Evolutionary conservation across 2,888 invertebrate genomes (phyloP), one percentile per base, ranked within the genome.

Genomic region (Ceraclea dissimilis): DNA sequence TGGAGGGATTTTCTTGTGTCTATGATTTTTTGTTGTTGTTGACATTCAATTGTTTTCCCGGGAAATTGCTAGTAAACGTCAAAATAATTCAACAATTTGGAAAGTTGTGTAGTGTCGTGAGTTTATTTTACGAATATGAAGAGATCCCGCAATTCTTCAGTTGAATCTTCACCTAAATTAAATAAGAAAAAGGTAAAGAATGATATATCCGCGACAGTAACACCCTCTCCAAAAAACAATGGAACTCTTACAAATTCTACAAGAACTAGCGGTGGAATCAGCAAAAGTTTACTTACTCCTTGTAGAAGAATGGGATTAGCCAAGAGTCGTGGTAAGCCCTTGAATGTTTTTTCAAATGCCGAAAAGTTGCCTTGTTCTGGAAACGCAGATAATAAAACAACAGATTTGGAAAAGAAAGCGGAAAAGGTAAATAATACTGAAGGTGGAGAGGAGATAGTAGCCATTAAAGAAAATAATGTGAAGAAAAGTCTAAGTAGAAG

Each of bases 231-330:
- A 26, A 44, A n/a, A n/a, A 56, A 49, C 48, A 2, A 11, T 16
- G 49, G 26, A 6, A 26, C 26, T 26, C 26, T 10, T 10, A 34
- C 21, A 43, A 72, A 72, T 51, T 72, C 76, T 0, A 74, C 76
- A 1, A 76, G 76, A 64, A 77, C 75, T 18, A 74, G 75, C 1
- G 76, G 75, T 17, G 76, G 78, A 17, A 79, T 80, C 19, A 79
- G 74, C 63, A 79, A 76, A 63, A 72, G 73, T 19, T 67, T 78
- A 39, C 66, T 79, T 44, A 80, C 79, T 49, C 79, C 80, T 18
- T 79, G 78, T 63, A 68, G 79, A 65, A 70, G 79, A 65, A 66
- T 80, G 33, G 80, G 80, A 10, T 68, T 80, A 26, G 79, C 79
- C 2, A 71, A 78, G 60, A 67, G 65, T 57, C 63, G 63, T 51